Conservation (phyloP, 2,113 vertebrate genomes). For the Perccottus glenii region DNA sequence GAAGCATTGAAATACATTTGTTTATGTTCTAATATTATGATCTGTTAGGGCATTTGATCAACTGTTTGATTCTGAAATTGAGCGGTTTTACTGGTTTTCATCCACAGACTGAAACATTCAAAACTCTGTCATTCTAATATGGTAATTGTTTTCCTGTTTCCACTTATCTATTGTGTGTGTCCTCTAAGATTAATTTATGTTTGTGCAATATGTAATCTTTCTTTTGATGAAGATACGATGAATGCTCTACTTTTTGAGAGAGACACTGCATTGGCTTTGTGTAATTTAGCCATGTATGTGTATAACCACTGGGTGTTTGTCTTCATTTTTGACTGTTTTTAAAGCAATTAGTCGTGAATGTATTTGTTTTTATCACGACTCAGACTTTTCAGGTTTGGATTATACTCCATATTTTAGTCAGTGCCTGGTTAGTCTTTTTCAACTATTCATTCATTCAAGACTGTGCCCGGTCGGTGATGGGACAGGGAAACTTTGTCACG, state of each 20-base stretch:
- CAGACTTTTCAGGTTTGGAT: not conserved
- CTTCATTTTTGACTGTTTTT: constrained; percentile 36
- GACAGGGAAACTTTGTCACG: constrained; percentile 5
- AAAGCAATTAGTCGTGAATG: constrained; percentile 47
- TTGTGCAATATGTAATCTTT: constrained; percentile 67
- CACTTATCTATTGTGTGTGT: constrained; percentile 30
- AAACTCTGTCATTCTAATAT: constrained; percentile 1
- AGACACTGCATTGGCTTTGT: constrained; percentile 6
- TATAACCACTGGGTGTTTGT: constrained; percentile 68
- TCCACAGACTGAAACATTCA: constrained; percentile 19
- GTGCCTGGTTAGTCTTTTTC: constrained; percentile 28
- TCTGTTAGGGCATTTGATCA: constrained; percentile 17
- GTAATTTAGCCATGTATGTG: constrained; percentile 56
- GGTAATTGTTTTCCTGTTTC: constrained; percentile 12
- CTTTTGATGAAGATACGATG: constrained; percentile 31
- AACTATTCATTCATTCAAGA: constrained; percentile 13
- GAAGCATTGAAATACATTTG: not conserved
- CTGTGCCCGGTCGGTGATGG: not conserved
- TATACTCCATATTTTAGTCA: constrained; percentile 17
- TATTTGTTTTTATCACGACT: constrained; percentile 28
- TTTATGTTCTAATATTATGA: constrained; percentile 13
- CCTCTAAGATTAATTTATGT: constrained; percentile 40
- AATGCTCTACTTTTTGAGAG: constrained; percentile 12
- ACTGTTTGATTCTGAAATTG: constrained; percentile 17
- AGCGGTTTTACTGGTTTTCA: constrained; percentile 21